Evolutionary conservation across 1,140 invertebrate genomes (phyloP), one percentile per base, ranked within the genome.

Genomic region (Berghia stephanieae): DNA sequence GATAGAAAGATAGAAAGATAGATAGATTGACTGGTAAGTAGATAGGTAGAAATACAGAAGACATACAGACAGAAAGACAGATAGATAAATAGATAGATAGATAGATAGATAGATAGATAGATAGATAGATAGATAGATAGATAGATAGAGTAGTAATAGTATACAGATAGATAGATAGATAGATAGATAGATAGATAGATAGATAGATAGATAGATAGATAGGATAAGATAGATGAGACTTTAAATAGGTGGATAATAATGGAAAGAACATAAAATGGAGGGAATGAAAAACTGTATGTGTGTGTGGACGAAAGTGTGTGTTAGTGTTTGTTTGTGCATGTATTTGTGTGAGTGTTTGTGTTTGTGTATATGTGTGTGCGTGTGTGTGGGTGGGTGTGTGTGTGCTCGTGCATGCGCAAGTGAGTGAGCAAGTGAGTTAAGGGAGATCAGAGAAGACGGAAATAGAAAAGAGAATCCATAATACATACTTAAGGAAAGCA

Each of bases 141-240:
- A 68, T 68, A 68, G 5, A 68, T 68, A 68, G 5, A 68, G n/a
- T n/a, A n/a, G n/a, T n/a, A n/a, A n/a, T n/a, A n/a, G n/a, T 68
- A 68, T 18, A 68, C 40, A 68, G 5, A 68, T 68, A 38, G 5
- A 68, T 68, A 68, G 5, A 68, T 68, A 68, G 5, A 68, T 68
- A 68, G 18, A 68, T 68, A 68, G 10, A 63, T 63, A 63, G 10
- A 63, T 63, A 63, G 10, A 63, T 63, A 63, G 10, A 63, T 63
- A 63, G 10, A 63, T 63, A 63, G 10, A 63, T 63, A 63, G 10
- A 63, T 63, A 63, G 10, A 63, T 63, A 63, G 8, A 63, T 63
- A 63, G 8, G n/a, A n/a, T 18, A 10, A 63, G 13, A 69, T 42
- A 69, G 24, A 69, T 13, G n/a, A n/a, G n/a, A n/a, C n/a, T n/a